Base-by-base conservation (phyloP, 2,113 vertebrate genomes). In the Amia ocellicauda region DNA sequence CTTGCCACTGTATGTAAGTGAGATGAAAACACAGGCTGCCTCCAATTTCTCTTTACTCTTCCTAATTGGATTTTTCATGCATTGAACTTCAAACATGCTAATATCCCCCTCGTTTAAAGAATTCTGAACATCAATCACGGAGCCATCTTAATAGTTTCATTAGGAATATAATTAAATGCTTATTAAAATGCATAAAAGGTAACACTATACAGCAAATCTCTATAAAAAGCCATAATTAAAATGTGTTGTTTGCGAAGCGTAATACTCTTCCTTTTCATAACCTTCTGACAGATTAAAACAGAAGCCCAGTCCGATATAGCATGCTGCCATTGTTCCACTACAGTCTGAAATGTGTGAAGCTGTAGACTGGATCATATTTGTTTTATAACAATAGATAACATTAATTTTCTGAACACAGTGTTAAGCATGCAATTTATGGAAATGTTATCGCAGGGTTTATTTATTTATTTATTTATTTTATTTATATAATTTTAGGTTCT, bases 61-160 rank as follows among this genome's bases (percentile, higher is more conserved):
- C 72, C 78, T 89, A 89, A 90, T 87, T 90, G 84, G 80, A 85
- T 88, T 89, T 84, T 80, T 83, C 73, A 64, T 69, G 77, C 74
- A 81, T 82, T 85, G 78, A 88, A 88, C 84, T 89, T 91, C 87
- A 88, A 88, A 87, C 78, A 68, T 58, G 14, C 62, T 53, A 50
- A 26, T 62, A 73, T 71, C 69, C 71, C 65, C 31, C 59, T 57
- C 42, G 70, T 83, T 74, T 72, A 78, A 77, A 79, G 80, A 74
- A 55, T 69, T 63, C 68, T n/a, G 72, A 71, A 81, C 87, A 86
- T 86, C 80, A 83, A 82, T 83, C 76, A 75, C 74, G 60, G 23
- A 28, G 68, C 77, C 70, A 63, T 79, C 83, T 83, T 85, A 83
- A 90, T 88, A 79, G 75, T 87, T 88, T 86, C 82, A 88, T 87